phyloP scores from a whole-genome alignment of 2,113 vertebrate species.

The Carassius gibelio region DNA sequence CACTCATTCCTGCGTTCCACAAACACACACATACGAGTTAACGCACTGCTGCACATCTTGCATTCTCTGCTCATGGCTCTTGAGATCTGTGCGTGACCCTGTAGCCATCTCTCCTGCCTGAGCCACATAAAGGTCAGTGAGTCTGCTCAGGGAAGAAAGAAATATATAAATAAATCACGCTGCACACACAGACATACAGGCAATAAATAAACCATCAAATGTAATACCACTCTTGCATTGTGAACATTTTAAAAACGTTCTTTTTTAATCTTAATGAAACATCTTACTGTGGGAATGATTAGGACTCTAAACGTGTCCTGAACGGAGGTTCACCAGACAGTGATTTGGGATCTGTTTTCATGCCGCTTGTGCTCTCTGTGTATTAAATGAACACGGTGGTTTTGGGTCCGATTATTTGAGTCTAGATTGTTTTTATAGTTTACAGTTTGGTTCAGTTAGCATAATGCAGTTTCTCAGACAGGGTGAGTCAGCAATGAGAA shows the following conservation, averaged over 20 bases:
- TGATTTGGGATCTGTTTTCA: background rate
- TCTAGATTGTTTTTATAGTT: background rate
- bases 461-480: background rate
- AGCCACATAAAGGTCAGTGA: slow-evolving; percentile 51
- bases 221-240: background rate
- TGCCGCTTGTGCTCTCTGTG: background rate
- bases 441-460: background rate
- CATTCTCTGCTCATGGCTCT: slow-evolving; percentile 34
- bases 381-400: background rate
- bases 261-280: slow-evolving; percentile 21
- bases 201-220: slow-evolving; percentile 16
- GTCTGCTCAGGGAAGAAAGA: slow-evolving; percentile 33
- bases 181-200: background rate
- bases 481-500: background rate
- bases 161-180: slow-evolving; percentile 9
- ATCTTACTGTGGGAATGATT: background rate
- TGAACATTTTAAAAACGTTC: background rate
- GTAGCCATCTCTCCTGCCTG: slow-evolving; percentile 24
- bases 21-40: slow-evolving; percentile 8
- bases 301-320: slow-evolving; percentile 5
- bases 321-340: background rate
- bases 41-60: slow-evolving; percentile 40
- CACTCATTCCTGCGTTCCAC: background rate
- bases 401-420: background rate
- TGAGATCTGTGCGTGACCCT: slow-evolving; percentile 33